Evolutionary conservation across 2,113 vertebrate genomes (phyloP), one percentile per base, ranked within the genome.

Genomic region (Atractosteus spatula): DNA sequence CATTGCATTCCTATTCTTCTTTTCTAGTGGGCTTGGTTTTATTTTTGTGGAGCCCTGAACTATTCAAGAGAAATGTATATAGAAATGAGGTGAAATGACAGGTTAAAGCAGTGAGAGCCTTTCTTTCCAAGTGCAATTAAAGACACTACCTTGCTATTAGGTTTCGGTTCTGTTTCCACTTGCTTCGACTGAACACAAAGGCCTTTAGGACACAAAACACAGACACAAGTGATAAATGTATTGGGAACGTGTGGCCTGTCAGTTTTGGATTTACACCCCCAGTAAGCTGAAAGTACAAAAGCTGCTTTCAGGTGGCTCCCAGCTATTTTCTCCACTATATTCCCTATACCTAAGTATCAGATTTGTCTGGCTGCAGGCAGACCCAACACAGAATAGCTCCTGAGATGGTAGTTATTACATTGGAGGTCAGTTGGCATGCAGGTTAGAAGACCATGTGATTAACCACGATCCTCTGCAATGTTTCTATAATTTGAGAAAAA

Each of bases 251-350:
- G 65, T 16, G 44, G 14, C 65, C 65, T 17, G 65, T 51, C 63
- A 67, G 44, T 47, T 51, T 67, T 67, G 41, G 44, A 67, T 67
- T 67, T 67, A 67, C 44, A 51, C 44, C 65, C 61, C 43, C 12
- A 67, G 47, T 47, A 67, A 47, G 8, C 43, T 6, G 45, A 67
- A 67, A 41, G 3, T n/a, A 67, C 44, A 67, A 67, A 67, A 67
- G 44, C 4, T 3, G 8, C 16, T 42, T 65, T 65, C 29, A 42
- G 5, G 8, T 13, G 1, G 63, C 63, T 65, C 42, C 29, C 13
- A 42, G 63, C 63, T 65, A 65, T 65, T 65, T 65, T 65, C 41
- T 42, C 41, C 63, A 44, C 10, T 41, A 51, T 51, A 51, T 51
- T 41, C 63, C 63, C 29, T 10, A 41, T 6, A 44, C 41, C 29